phyloP scores from a whole-genome alignment of 2,797 vertebrate genomes.

The Tokudaia tokunoshimensis region DNA sequence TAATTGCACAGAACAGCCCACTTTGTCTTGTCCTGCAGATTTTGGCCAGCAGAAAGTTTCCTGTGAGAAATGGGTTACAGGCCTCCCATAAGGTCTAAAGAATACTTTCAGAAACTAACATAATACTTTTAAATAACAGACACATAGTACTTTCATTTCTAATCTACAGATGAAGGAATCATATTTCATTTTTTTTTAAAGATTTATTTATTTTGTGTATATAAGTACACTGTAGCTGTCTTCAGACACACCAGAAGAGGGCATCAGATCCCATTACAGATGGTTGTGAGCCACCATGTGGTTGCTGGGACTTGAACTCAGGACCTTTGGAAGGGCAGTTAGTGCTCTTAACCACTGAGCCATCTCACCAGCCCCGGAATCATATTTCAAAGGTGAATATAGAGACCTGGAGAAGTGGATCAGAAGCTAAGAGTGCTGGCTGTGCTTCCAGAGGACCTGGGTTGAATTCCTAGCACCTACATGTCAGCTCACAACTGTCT shows the following conservation, averaged over 20 bases:
- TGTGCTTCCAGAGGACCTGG: not conserved
- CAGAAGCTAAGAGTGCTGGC: not conserved
- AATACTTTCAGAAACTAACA: not conserved
- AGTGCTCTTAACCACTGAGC: no score
- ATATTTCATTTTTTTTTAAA: no score
- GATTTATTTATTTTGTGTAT: no score
- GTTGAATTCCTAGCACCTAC: not conserved
- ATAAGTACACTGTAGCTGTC: no score
- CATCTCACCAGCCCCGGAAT: no score
- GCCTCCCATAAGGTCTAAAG: not conserved
- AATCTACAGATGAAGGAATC: slow-evolving; percentile 12
- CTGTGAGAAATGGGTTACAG: not conserved
- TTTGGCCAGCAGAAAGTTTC: not conserved
- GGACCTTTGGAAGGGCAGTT: no score
- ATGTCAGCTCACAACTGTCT: not conserved
- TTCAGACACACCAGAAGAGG: no score
- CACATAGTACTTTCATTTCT: not conserved
- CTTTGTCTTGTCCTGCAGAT: not conserved
- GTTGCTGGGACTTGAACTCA: no score
- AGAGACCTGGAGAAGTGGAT: not conserved
- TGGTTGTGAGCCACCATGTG: no score
- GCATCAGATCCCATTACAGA: no score
- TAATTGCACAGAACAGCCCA: not conserved
- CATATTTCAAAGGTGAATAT: not conserved
- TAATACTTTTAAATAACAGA: not conserved